Evolutionary conservation across 2,888 invertebrate genomes (phyloP).

Genomic region (Molorchus minor): DNA sequence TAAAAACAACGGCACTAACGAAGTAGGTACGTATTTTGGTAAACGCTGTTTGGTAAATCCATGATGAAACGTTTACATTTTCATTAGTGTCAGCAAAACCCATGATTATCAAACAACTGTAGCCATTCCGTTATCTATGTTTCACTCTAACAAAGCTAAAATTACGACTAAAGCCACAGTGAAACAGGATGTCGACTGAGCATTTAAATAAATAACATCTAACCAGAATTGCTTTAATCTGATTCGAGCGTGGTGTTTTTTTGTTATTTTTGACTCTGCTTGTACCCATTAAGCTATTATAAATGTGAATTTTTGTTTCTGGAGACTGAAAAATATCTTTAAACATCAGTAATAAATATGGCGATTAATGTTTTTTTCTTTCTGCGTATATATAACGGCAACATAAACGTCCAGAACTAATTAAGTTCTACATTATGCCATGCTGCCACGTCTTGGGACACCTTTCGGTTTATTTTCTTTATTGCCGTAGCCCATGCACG

Average conservation of each 20-base stretch:
- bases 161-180: not conserved
- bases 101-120: too few relatives aligned
- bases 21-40: too few relatives aligned
- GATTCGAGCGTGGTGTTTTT: not conserved
- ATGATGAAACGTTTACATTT: too few relatives aligned
- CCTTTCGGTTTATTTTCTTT: not conserved
- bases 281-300: not conserved
- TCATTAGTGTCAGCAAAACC: too few relatives aligned
- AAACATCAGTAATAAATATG: not conserved
- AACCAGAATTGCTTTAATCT: not conserved
- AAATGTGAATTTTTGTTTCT: not conserved
- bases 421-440: constrained; percentile 1
- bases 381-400: not conserved
- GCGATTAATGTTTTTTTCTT: not conserved
- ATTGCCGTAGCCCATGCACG: not conserved
- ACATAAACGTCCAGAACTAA: not conserved
- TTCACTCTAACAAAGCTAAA: not conserved
- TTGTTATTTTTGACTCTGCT: not conserved
- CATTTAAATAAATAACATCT: not conserved
- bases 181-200: not conserved
- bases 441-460: not conserved
- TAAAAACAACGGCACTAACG: too few relatives aligned
- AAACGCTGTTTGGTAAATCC: too few relatives aligned
- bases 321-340: not conserved
- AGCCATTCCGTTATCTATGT: too few relatives aligned